Evolutionary conservation across 2,113 vertebrate genomes (phyloP).

Genomic region (Takifugu flavidus): DNA sequence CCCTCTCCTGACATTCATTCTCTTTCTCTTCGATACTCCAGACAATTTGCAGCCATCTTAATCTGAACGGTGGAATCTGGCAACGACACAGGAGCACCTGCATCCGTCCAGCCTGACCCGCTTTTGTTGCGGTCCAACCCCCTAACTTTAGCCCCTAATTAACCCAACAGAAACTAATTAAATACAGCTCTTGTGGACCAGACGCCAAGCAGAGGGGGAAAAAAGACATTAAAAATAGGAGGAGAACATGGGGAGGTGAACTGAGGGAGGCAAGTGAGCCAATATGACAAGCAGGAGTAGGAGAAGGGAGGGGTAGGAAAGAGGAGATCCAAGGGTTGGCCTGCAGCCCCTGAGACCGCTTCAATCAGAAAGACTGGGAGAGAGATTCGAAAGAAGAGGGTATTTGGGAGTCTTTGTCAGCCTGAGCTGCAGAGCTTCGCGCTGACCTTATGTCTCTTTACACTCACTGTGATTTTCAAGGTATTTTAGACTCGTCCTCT

Average conservation of each 20-base stretch:
- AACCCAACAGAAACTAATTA: slow-evolving; percentile 81
- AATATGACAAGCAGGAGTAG: slow-evolving; percentile 36
- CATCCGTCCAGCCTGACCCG: slow-evolving; percentile 67
- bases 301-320: neutral
- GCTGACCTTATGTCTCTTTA: slow-evolving; percentile 29
- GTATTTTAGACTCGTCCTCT: slow-evolving; percentile 44
- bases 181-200: slow-evolving; percentile 71
- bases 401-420: slow-evolving; percentile 10
- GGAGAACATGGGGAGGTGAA: slow-evolving; percentile 41
- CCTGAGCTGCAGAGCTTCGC: slow-evolving; percentile 3
- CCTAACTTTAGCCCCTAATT: slow-evolving; percentile 77
- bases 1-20: slow-evolving; percentile 14
- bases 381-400: slow-evolving; percentile 12
- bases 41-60: slow-evolving; percentile 61
- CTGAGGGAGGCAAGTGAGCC: slow-evolving; percentile 29
- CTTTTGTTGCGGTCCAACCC: slow-evolving; percentile 72
- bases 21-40: slow-evolving; percentile 31
- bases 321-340: slow-evolving; percentile 38
- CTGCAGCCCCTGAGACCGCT: slow-evolving; percentile 26
- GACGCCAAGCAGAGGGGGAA: slow-evolving; percentile 53
- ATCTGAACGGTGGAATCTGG: slow-evolving; percentile 75
- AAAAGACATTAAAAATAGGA: slow-evolving; percentile 10
- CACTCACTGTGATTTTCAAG: slow-evolving; percentile 19
- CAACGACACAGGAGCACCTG: slow-evolving; percentile 67
- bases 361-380: slow-evolving; percentile 16